phyloP scores from a whole-genome alignment of 2,113 vertebrate species.

The Plectropomus leopardus region DNA sequence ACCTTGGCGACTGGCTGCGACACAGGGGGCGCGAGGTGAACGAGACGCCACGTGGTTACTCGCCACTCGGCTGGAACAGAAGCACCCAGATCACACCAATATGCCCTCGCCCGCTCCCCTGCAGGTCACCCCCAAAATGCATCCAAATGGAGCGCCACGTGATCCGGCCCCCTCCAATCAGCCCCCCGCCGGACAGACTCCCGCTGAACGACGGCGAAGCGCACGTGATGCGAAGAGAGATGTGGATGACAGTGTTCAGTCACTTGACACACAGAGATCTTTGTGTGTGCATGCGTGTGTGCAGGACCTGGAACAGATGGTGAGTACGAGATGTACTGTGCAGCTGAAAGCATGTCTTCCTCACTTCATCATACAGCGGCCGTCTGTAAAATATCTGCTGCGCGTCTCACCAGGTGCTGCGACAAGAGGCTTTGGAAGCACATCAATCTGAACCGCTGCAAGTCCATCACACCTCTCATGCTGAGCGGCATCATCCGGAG shows the following conservation, averaged over 20 bases:
- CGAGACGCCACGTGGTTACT: constrained; percentile 86
- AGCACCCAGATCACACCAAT: constrained; percentile 79
- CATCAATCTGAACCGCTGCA: constrained; percentile 95
- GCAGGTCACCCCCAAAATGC: constrained; percentile 93
- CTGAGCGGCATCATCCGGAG: constrained; percentile 96
- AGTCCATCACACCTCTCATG: constrained; percentile 97
- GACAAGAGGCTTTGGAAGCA: constrained; percentile 97
- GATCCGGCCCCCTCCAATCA: constrained; percentile 96
- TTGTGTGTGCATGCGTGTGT: constrained; percentile 97
- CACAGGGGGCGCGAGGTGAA: constrained; percentile 88
- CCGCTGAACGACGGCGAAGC: constrained; percentile 90
- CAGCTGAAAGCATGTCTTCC: not conserved
- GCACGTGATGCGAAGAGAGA: constrained; percentile 94
- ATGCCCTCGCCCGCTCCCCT: constrained; percentile 84
- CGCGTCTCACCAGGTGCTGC: constrained; percentile 90
- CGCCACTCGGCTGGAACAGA: constrained; percentile 83
- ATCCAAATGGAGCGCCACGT: constrained; percentile 97
- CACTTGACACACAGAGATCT: constrained; percentile 94
- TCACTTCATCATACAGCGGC: not conserved
- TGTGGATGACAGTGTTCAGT: constrained; percentile 96
- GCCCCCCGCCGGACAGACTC: constrained; percentile 94
- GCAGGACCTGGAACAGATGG: constrained; percentile 99
- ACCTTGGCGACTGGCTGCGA: constrained; percentile 88
- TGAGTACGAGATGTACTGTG: constrained; percentile 77
- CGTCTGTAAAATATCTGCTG: not conserved